These are phyloP conservation scores for Anarsia innoxiella DNA, from an alignment of 2,888 invertebrate species.

Conservation along the genomic window DNA sequence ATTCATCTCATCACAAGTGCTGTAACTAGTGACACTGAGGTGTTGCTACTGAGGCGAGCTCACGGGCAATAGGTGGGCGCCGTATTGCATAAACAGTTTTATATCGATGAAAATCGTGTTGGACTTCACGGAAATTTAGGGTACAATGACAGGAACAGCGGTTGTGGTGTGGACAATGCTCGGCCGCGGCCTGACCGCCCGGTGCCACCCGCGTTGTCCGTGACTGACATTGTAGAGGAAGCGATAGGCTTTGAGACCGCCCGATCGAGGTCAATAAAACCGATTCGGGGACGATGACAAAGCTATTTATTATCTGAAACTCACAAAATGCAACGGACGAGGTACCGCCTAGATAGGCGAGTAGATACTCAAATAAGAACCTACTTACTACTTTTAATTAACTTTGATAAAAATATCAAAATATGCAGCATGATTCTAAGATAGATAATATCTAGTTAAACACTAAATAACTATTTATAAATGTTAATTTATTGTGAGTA, in stretches of 20 bases:
- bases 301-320: too few species aligned
- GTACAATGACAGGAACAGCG: conserved; percentile 72
- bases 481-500: too few species aligned
- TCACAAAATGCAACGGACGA: too few species aligned
- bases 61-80: conserved; percentile 44
- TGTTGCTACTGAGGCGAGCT: conserved; percentile 33
- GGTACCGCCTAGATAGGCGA: too few species aligned
- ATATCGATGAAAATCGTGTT: conserved; percentile 56
- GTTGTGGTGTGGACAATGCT: conserved; percentile 51
- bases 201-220: conserved; percentile 62
- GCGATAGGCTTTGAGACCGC: conserved; percentile 31
- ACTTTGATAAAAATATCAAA: too few species aligned
- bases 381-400: too few species aligned
- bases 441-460: too few species aligned
- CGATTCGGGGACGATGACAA: conserved; percentile 37
- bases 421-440: too few species aligned
- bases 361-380: too few species aligned
- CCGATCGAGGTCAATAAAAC: conserved; percentile 54
- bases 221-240: too few species aligned
- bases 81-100: conserved; percentile 52
- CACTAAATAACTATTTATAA: too few species aligned
- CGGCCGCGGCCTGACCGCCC: conserved; percentile 29
- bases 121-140: conserved; percentile 62
- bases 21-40: conserved; percentile 14
- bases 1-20: conserved; percentile 50